A percentile compares a stretch with the other conserved stretches of the same genome.
phyloP scores from a whole-genome alignment of 2,888 invertebrate species.

The Phytoseiulus persimilis region DNA sequence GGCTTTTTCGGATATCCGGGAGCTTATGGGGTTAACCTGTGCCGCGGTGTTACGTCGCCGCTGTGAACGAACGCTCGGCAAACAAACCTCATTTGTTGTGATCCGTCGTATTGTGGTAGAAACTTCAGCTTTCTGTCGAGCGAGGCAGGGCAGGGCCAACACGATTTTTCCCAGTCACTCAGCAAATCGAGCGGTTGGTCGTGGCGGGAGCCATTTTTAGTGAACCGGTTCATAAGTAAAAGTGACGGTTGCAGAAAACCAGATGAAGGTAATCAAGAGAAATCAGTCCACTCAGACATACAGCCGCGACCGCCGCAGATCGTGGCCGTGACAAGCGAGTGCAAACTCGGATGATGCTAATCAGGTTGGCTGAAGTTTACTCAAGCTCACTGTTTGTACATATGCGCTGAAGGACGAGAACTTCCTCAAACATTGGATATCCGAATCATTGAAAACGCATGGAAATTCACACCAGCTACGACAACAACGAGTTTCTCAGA shows the following conservation, averaged over 20 bases:
- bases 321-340: neutral
- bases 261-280: neutral
- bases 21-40: neutral
- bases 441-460: neutral
- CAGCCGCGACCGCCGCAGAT: neutral
- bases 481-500: neutral
- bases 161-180: neutral
- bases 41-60: neutral
- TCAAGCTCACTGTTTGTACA: slow-evolving; percentile 5
- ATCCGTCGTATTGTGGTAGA: slow-evolving; percentile 5
- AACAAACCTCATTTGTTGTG: neutral
- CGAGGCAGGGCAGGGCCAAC: neutral
- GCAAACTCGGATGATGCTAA: neutral
- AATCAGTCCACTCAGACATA: neutral
- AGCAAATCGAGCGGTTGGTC: neutral
- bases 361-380: neutral
- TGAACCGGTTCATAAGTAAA: neutral
- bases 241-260: neutral
- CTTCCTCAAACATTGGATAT: neutral
- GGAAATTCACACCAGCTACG: neutral
- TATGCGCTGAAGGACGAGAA: neutral
- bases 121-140: neutral
- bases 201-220: neutral
- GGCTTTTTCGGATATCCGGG: neutral
- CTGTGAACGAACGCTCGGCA: neutral